phyloP scores from a whole-genome alignment of 2,797 vertebrate species.

The Luscinia luscinia region DNA sequence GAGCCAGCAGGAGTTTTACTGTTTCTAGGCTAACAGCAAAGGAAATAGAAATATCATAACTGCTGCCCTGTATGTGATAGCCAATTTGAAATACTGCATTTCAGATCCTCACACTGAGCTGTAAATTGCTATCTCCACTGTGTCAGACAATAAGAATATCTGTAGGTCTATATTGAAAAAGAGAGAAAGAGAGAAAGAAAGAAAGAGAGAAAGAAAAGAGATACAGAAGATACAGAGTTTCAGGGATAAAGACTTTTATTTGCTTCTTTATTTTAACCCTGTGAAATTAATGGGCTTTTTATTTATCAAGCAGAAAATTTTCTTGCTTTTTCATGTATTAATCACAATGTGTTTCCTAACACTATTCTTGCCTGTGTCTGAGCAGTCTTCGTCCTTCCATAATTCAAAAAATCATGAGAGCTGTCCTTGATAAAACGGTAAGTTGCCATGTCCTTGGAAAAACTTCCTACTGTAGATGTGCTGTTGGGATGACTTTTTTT shows the following conservation, averaged over 20 bases:
- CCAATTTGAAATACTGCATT: constrained; percentile 66
- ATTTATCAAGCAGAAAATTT: not conserved
- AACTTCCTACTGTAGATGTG: not conserved
- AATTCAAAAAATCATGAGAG: not conserved
- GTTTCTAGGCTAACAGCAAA: constrained; percentile 66
- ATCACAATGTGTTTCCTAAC: not conserved
- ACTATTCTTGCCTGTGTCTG: not conserved
- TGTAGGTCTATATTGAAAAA: not conserved
- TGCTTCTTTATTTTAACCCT: not conserved
- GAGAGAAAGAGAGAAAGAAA: rapidly evolving
- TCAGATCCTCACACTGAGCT: constrained; percentile 53
- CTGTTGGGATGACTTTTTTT: not conserved
- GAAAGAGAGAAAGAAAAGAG: not conserved
- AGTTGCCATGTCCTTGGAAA: not conserved
- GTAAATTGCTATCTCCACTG: constrained; percentile 15
- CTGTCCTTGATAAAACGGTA: not conserved
- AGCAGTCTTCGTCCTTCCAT: not conserved
- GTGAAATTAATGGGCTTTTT: not conserved
- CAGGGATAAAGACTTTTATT: not conserved
- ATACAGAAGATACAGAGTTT: not conserved
- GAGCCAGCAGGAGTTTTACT: constrained; percentile 64
- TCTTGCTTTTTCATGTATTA: not conserved
- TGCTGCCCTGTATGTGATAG: constrained; percentile 50
- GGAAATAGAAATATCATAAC: constrained; percentile 68
- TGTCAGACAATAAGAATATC: constrained; percentile 55